Base-by-base conservation (phyloP, 2,113 vertebrate species). In the Elachura formosa region DNA sequence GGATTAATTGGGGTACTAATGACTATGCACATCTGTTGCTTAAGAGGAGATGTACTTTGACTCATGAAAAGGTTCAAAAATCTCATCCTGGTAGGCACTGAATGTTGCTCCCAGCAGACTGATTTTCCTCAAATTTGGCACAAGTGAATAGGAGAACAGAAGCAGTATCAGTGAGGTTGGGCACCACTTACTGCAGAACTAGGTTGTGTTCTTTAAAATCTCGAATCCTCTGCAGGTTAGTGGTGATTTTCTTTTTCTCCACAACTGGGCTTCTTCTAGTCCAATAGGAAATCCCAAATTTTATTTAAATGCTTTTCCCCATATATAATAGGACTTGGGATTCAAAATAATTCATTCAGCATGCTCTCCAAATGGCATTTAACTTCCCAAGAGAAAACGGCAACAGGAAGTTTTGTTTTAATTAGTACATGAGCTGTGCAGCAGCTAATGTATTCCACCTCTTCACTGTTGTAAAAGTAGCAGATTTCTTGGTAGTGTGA, bases 361-460 rank as follows among this genome's bases (percentile, higher is more conserved):
- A 17, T 64, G 51, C 40, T 76, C 73, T 89, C 89, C 5, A 10
- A 85, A 56, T 92, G 63, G 80, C 81, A 51, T 81, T 84, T 87
- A 91, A 84, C 80, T 90, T 90, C 87, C 77, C 26, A 2, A 29
- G 71, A 51, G 92, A 91, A 94, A 62, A 52, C 71, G 73, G 79
- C 45, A 29, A 31, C 23, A 51, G 66, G 48, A 81, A 68, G 61
- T 55, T 81, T 89, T 89, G 71, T 67, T 95, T 75, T 91, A 91
- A 97, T 96, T 92, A 91, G 69, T 87, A 84, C 79, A 68, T 49
- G 74, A 72, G 40, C 81, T 74, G 48, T 81, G 64, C 84, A 87
- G 58, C 59, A 75, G 80, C 75, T 80, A 89, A 87, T 67, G 16
- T 89, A 66, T 79, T 96, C 93, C 87, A 88, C 91, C 93, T 91